phyloP scores from a whole-genome alignment of 2,113 vertebrate species.

The Semnornis frantzii region DNA sequence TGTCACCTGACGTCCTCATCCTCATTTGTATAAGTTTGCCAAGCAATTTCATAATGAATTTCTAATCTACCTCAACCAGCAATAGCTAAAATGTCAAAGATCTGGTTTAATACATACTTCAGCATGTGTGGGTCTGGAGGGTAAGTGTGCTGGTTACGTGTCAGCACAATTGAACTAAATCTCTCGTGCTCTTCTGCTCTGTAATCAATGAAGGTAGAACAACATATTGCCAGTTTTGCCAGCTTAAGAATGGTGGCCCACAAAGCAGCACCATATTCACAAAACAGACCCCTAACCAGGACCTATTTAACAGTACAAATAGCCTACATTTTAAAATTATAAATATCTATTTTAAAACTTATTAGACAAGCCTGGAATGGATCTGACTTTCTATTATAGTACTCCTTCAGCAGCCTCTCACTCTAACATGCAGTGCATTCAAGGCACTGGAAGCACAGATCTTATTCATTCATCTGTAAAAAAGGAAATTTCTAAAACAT shows the following conservation, averaged over 20 bases:
- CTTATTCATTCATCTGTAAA: background rate
- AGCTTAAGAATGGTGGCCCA: background rate
- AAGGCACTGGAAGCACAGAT: background rate
- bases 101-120: background rate
- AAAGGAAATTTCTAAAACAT: background rate
- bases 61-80: background rate
- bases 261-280: background rate
- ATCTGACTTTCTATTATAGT: background rate
- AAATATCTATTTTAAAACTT: background rate
- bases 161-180: background rate
- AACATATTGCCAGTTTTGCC: background rate
- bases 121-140: background rate
- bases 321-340: background rate
- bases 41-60: background rate
- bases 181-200: background rate
- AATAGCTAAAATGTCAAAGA: background rate
- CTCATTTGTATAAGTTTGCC: background rate
- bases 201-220: background rate
- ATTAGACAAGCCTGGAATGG: background rate
- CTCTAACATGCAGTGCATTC: background rate
- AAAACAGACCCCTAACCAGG: background rate
- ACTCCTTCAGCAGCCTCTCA: background rate
- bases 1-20: background rate
- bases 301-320: background rate
- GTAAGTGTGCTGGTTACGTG: background rate